Percentiles rank a stretch among this genome's conserved stretches.
phyloP scores from a whole-genome alignment of 1,140 invertebrate species.

The Drosophila athabasca region DNA sequence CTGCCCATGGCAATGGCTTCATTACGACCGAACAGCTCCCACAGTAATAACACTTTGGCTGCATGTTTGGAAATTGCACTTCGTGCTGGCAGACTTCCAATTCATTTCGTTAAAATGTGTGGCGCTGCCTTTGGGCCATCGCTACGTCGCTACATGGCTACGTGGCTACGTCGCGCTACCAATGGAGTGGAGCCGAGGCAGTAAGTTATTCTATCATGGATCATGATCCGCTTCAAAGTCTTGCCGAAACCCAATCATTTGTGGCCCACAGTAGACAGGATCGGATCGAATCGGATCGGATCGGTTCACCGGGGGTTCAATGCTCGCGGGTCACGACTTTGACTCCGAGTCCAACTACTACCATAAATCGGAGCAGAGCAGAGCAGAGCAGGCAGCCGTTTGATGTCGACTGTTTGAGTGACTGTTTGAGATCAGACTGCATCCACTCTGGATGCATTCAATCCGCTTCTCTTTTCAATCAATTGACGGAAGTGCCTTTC shows the following conservation, averaged over 20 bases:
- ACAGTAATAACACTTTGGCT: conserved; percentile 54
- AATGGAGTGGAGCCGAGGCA: neutral
- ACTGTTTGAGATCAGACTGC: conserved; percentile 20
- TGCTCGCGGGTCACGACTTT: conserved; percentile 77
- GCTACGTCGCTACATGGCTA: conserved; percentile 4
- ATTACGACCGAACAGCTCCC: conserved; percentile 68
- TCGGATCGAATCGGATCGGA: conserved; percentile 26
- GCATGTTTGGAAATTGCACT: conserved; percentile 64
- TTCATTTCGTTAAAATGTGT: conserved; percentile 62
- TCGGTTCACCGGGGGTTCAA: conserved; percentile 60
- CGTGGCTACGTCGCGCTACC: neutral
- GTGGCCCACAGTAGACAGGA: conserved; percentile 43
- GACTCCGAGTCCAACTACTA: conserved; percentile 11
- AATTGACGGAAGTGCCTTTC: conserved; percentile 61
- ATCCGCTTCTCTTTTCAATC: conserved; percentile 28
- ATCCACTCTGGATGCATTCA: conserved; percentile 7
- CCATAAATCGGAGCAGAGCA: conserved; percentile 59
- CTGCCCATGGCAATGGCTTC: conserved; percentile 68
- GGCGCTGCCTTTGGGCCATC: conserved; percentile 51
- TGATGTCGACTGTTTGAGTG: conserved; percentile 38
- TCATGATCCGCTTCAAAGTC: conserved; percentile 12
- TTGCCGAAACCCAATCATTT: neutral
- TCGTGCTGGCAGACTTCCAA: conserved; percentile 67
- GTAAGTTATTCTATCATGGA: conserved; percentile 31
- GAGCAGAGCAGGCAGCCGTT: conserved; percentile 14